phyloP scores from a whole-genome alignment of 2,888 invertebrate genomes.

The Erebia ligea region DNA sequence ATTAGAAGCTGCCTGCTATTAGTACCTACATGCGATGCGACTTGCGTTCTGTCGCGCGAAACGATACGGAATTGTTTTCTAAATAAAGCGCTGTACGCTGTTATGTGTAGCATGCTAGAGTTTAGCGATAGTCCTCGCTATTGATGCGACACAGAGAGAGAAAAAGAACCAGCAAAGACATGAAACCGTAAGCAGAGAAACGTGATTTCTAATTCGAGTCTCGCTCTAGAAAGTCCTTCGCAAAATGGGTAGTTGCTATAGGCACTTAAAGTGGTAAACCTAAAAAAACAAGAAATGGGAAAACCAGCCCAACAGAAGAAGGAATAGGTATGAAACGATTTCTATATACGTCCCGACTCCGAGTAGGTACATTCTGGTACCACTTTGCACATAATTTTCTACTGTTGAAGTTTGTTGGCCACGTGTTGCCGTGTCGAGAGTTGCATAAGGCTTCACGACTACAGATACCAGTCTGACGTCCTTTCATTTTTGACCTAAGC shows the following conservation, averaged over 20 bases:
- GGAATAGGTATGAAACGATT: too few relatives aligned
- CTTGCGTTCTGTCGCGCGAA: constrained; percentile 61
- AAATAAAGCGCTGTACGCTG: constrained; percentile 42
- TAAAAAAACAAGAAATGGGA: too few relatives aligned
- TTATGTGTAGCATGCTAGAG: background rate
- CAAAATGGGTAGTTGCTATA: too few relatives aligned
- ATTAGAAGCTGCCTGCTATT: constrained; percentile 71
- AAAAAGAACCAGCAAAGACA: too few relatives aligned
- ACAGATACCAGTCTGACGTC: background rate
- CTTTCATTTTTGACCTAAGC: background rate
- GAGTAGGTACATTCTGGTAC: background rate
- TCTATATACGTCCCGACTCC: too few relatives aligned
- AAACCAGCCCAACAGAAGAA: too few relatives aligned
- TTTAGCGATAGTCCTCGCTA: too few relatives aligned
- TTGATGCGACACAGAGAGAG: too few relatives aligned
- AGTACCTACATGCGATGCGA: constrained; percentile 76
- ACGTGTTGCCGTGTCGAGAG: background rate
- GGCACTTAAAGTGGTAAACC: too few relatives aligned
- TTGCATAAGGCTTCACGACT: constrained; percentile 1
- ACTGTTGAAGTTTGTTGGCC: background rate
- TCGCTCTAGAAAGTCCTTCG: too few relatives aligned
- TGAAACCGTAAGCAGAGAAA: too few relatives aligned
- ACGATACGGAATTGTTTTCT: constrained; percentile 72
- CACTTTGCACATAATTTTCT: background rate
- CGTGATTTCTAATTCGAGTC: too few relatives aligned